phyloP scores from a whole-genome alignment of 2,797 vertebrate genomes.

The Myripristis murdjan region DNA sequence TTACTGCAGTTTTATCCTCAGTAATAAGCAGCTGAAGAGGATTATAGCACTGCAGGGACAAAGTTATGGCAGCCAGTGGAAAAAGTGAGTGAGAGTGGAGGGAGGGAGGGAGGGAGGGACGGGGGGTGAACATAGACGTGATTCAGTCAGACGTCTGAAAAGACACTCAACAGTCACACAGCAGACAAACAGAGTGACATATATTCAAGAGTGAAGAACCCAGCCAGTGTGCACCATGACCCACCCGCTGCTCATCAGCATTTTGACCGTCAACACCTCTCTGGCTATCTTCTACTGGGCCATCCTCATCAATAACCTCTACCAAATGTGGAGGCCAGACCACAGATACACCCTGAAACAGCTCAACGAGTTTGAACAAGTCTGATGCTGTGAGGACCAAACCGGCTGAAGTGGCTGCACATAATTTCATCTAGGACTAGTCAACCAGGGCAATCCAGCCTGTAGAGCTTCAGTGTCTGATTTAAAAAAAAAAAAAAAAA shows the following conservation, averaged over 20 bases:
- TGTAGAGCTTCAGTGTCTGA: constrained; percentile 53
- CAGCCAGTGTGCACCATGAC: constrained; percentile 62
- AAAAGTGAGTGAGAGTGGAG: constrained; percentile 1
- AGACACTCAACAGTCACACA: constrained; percentile 31
- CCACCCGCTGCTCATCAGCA: constrained; percentile 81
- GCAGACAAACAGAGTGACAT: constrained; percentile 16
- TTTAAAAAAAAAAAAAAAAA: no score
- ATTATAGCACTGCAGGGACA: constrained; percentile 73
- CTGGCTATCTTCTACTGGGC: constrained; percentile 79
- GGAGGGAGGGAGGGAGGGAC: constrained; percentile 30
- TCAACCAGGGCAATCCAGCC: constrained; percentile 34
- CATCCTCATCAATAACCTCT: constrained; percentile 74
- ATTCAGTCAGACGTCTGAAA: constrained; percentile 1
- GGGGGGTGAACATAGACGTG: constrained; percentile 35
- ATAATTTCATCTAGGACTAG: constrained; percentile 44
- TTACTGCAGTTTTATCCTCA: constrained; percentile 76
- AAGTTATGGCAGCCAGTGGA: constrained; percentile 67
- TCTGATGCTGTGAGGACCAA: constrained; percentile 41
- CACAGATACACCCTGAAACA: constrained; percentile 75
- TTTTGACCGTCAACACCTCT: constrained; percentile 75
- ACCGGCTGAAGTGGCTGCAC: constrained; percentile 32
- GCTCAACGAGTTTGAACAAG: constrained; percentile 67
- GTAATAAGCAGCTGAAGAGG: constrained; percentile 78
- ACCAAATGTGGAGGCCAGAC: constrained; percentile 66
- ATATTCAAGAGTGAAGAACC: constrained; percentile 6